A percentile compares a stretch with the other conserved stretches of the same genome.
phyloP scores from a whole-genome alignment of 2,797 vertebrate genomes.

The Squalus acanthias region DNA sequence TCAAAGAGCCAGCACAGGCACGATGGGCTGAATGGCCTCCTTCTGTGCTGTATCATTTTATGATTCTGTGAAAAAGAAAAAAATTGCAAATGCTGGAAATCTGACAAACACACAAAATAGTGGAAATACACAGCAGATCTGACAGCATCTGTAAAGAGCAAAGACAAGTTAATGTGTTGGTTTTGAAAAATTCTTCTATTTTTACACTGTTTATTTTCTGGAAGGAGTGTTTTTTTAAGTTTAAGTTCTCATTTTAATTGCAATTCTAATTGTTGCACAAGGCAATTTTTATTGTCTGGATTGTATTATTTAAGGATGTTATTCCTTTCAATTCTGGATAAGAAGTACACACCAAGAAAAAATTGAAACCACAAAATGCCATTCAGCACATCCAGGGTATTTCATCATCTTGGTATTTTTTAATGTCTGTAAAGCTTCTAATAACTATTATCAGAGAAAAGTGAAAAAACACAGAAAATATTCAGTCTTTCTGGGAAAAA shows the following conservation, averaged over 20 bases:
- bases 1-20: neutral
- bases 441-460: neutral
- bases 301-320: neutral
- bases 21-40: neutral
- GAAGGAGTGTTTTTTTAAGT: neutral
- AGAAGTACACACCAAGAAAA: neutral
- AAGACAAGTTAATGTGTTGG: no score
- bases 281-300: neutral
- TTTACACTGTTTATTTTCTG: neutral
- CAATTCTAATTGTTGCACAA: neutral
- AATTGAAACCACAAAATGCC: neutral
- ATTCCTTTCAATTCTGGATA: neutral
- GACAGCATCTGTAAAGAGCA: neutral
- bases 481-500: neutral
- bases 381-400: neutral
- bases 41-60: neutral
- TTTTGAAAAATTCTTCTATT: no score
- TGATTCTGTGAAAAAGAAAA: neutral
- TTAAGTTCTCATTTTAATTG: neutral
- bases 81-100: neutral
- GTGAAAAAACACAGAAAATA: neutral
- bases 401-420: neutral
- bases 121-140: no score
- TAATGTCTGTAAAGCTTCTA: neutral
- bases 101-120: no score